Conservation (phyloP, 1,140 invertebrate species). For the Drosophila sucinea region DNA sequence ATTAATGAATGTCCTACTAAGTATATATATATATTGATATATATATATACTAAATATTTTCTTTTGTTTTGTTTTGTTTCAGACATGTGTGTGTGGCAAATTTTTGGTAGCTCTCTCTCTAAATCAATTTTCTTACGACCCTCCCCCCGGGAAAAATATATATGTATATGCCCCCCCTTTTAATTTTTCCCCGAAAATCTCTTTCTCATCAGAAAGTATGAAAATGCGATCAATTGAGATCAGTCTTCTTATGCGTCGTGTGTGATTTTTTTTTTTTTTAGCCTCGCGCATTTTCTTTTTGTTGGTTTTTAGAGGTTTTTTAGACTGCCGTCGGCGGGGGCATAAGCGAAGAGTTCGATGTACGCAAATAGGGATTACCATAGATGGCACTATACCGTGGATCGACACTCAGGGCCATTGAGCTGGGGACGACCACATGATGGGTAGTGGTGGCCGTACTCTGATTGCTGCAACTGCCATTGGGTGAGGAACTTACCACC, state of each 20-base stretch:
- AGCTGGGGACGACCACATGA: conserved; percentile 71
- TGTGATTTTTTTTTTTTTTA: neutral
- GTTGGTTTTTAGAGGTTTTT: conserved; percentile 21
- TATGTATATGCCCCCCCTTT: neutral
- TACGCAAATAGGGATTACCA: conserved; percentile 93
- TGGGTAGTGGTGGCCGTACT: conserved; percentile 68
- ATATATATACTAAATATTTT: neutral
- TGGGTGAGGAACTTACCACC: conserved; percentile 81
- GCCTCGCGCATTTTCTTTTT: neutral
- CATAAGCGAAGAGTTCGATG: conserved; percentile 83
- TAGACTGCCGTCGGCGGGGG: conserved; percentile 83
- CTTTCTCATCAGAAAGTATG: neutral
- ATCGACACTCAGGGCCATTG: conserved; percentile 87
- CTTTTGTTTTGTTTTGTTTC: conserved; percentile 5
- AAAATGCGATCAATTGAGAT: conserved; percentile 23
- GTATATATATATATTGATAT: too few relatives aligned
- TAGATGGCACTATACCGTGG: conserved; percentile 94
- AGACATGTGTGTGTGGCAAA: conserved; percentile 31
- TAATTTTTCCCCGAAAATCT: neutral
- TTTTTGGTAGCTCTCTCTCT: conserved; percentile 54
- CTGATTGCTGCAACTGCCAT: conserved; percentile 80
- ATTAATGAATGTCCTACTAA: neutral
- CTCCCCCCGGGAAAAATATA: neutral
- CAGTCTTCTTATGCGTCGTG: conserved; percentile 8
- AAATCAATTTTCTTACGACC: conserved; percentile 22